Conservation (phyloP, 2,888 invertebrate genomes). For the Papilio protenor region DNA sequence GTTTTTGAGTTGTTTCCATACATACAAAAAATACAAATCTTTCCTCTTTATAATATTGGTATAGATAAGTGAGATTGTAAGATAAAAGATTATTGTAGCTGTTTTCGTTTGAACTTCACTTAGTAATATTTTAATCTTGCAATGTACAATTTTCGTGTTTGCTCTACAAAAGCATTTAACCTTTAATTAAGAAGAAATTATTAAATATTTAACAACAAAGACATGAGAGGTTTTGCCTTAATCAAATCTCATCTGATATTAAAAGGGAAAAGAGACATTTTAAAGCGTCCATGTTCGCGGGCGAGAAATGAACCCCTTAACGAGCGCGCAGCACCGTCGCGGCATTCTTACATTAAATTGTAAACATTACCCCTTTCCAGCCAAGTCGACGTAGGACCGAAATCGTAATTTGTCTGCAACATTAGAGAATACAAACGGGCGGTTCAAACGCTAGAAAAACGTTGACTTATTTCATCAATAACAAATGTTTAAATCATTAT, state of each 20-base stretch:
- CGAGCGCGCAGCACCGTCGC: constrained; percentile 62
- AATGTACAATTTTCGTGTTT: constrained; percentile 33
- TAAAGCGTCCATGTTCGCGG: constrained; percentile 55
- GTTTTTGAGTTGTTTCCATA: too few relatives aligned
- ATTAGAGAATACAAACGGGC: constrained; percentile 61
- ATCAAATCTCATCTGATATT: constrained; percentile 68
- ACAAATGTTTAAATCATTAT: background rate
- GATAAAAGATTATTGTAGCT: background rate
- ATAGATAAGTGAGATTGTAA: too few relatives aligned
- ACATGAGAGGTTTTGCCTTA: constrained; percentile 49
- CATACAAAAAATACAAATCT: too few relatives aligned
- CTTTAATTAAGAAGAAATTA: constrained; percentile 36
- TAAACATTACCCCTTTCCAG: constrained; percentile 76
- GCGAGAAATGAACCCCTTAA: constrained; percentile 74
- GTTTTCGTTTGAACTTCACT: background rate
- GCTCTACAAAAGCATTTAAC: constrained; percentile 12
- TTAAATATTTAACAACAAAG: constrained; percentile 42
- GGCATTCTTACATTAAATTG: constrained; percentile 81
- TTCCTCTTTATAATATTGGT: too few relatives aligned
- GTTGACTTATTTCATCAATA: background rate
- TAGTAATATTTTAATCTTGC: background rate
- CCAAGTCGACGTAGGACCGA: constrained; percentile 68
- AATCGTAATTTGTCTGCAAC: constrained; percentile 76
- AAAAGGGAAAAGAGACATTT: constrained; percentile 70
- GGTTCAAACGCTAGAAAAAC: constrained; percentile 51